Evolutionary conservation across 2,113 vertebrate species (phyloP).

Genomic region (Myotis yumanensis): DNA sequence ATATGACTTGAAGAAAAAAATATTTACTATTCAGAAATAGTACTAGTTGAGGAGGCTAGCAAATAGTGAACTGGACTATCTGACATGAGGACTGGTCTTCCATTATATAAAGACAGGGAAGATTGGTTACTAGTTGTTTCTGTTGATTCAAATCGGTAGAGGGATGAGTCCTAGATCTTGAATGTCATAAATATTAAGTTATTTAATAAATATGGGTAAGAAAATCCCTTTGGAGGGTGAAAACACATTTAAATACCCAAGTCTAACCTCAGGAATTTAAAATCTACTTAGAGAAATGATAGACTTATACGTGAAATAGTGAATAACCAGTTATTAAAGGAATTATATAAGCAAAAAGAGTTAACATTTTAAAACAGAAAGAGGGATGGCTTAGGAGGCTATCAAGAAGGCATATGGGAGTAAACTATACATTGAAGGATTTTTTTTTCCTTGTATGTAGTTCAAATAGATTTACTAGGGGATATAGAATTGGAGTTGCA

Average conservation of each 20-base stretch:
- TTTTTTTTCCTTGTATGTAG: background rate
- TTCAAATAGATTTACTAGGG: background rate
- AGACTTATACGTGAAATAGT: background rate
- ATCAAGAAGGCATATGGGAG: background rate
- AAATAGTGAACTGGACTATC: background rate
- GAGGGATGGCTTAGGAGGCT: background rate
- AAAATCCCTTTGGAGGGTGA: background rate
- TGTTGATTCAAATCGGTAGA: background rate
- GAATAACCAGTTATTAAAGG: constrained; percentile 20
- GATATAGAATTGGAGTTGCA: background rate
- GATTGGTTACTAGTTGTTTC: background rate
- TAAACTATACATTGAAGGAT: background rate
- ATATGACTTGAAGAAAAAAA: background rate
- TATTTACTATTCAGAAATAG: background rate
- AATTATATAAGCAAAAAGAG: constrained; percentile 13
- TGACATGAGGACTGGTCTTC: background rate
- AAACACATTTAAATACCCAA: background rate
- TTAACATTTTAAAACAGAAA: constrained; percentile 34
- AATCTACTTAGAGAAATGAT: background rate
- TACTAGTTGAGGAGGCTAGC: background rate
- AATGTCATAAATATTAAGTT: background rate
- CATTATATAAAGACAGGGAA: background rate
- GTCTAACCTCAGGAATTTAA: background rate
- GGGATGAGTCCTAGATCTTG: background rate
- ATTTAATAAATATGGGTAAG: background rate